Evolutionary conservation across 2,113 vertebrate genomes (phyloP), one percentile per base, ranked within the genome.

Genomic region (Lanius ludovicianus): DNA sequence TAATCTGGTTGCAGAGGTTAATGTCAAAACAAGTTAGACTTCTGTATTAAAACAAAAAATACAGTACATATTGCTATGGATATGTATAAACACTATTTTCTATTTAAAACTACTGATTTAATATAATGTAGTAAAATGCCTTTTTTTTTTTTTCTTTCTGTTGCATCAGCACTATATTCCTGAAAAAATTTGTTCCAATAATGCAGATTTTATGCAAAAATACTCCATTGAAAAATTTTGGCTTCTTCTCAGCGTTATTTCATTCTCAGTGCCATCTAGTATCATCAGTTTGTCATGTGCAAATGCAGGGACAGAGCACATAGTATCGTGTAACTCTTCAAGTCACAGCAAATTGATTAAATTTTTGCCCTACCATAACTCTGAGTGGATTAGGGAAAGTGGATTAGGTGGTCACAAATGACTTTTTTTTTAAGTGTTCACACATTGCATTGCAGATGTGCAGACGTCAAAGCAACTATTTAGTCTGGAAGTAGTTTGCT

Each of bases 401-500:
- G 80, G 93, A 94, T 95, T 94, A 93, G 31, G 31, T 90, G 90
- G 84, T 63, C 78, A 85, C 84, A 93, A 94, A 96, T 83, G 0
- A 76, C 65, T 94, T 90, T 94, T 90, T 79, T 92, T 71, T 37
- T 3, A 92, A 68, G 39, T 68, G 73, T 69, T 76, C 46, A 71
- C n/a, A n/a, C 37, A 33, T 35, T 81, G 44, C 65, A 42, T 71
- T 87, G 53, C 73, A 68, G 53, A 68, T 86, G 87, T 89, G 52
- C 49, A 91, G 80, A 68, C 91, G 69, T 75, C 77, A 59, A 14
- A 79, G 52, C 69, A 64, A 27, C 44, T 75, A 23, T 35, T 88
- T 65, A 91, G 42, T 59, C n/a, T 60, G 57, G 47, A 60, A 89
- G 46, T 21, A 19, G 49, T 86, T 95, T 90, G 23, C 65, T 67